These are phyloP conservation scores for Dicrostonyx torquatus DNA, from an alignment of 2,797 vertebrate genomes.

Conservation along the genomic window DNA sequence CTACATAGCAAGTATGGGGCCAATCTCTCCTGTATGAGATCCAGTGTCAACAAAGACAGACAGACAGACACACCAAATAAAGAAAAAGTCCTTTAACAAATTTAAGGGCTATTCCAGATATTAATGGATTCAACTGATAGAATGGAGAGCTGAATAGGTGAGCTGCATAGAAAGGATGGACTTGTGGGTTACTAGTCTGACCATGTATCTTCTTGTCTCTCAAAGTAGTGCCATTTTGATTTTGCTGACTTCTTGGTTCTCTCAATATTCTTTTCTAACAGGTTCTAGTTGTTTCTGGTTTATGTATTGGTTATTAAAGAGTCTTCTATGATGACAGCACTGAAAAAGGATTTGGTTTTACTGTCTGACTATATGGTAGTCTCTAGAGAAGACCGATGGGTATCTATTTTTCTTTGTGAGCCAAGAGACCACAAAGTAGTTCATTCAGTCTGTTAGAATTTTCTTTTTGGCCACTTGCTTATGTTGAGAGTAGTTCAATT, in stretches of 20 bases:
- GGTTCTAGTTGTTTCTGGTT: background rate
- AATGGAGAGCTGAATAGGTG: background rate
- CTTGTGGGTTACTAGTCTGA: background rate
- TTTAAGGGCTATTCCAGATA: background rate
- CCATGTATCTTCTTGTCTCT: background rate
- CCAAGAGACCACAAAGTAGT: background rate
- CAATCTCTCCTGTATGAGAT: background rate
- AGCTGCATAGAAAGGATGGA: background rate
- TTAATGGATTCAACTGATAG: background rate
- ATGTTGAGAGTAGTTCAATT: background rate
- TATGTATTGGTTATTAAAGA: conserved; percentile 10
- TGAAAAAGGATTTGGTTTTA: conserved; percentile 12
- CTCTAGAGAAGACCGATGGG: background rate
- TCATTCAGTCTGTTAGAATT: background rate
- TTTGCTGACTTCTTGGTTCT: conserved; percentile 31
- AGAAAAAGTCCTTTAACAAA: background rate
- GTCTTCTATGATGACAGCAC: background rate
- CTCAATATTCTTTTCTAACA: background rate
- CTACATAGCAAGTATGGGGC: background rate
- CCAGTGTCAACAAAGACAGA: background rate
- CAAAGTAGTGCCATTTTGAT: conserved; percentile 15
- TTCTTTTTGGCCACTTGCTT: background rate
- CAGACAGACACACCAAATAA: background rate
- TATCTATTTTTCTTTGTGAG: background rate
- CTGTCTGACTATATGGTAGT: background rate